phyloP scores from a whole-genome alignment of 1,140 invertebrate genomes.

The Metopolophium dirhodum region DNA sequence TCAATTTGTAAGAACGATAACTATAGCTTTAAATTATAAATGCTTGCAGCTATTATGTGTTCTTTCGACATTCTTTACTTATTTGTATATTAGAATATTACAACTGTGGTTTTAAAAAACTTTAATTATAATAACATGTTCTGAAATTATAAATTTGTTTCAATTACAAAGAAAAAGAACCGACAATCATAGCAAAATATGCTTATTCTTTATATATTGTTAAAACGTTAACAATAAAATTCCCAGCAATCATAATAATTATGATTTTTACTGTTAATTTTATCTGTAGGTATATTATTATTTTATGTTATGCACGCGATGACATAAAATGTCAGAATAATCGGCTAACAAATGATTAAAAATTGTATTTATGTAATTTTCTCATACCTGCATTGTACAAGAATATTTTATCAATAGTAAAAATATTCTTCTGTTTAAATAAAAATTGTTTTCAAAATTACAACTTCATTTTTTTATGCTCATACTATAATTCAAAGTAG shows the following conservation, averaged over 20 bases:
- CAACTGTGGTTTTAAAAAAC: neutral
- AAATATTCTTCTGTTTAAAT: too few relatives aligned
- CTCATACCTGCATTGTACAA: too few relatives aligned
- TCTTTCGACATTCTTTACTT: neutral
- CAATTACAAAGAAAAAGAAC: neutral
- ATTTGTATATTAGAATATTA: neutral
- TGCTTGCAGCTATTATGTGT: neutral
- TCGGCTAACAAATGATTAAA: neutral
- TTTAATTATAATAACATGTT: neutral
- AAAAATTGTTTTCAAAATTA: too few relatives aligned
- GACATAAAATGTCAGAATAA: neutral
- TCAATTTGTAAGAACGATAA: neutral
- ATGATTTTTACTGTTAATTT: neutral
- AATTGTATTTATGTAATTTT: neutral
- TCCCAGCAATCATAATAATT: neutral
- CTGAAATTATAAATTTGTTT: neutral
- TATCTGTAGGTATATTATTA: neutral
- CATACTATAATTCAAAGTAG: too few relatives aligned
- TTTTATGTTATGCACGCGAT: neutral
- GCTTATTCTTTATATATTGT: neutral
- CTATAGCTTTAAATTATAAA: neutral
- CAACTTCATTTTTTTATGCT: too few relatives aligned
- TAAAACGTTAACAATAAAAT: slow-evolving; percentile 6
- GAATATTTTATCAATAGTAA: too few relatives aligned
- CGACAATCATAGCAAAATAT: neutral